These are phyloP conservation scores for Synergus gifuensis DNA, from an alignment of 2,888 invertebrate genomes.

Conservation along the genomic window DNA sequence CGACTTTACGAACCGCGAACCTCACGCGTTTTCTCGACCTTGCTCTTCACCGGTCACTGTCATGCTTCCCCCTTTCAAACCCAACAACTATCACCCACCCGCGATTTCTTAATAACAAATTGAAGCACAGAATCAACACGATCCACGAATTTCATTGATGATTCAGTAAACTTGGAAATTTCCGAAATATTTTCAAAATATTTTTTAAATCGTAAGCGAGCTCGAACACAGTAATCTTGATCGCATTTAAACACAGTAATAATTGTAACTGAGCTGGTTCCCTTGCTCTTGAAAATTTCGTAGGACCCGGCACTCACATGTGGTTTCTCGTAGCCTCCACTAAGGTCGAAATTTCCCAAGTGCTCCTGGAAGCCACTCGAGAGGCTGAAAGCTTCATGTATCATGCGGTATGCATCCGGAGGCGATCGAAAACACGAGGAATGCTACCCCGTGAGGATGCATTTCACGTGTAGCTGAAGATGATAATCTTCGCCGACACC, in stretches of 20 bases:
- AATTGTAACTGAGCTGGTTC: background rate
- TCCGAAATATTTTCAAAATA: background rate
- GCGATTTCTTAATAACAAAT: background rate
- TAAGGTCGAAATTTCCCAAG: constrained; percentile 23
- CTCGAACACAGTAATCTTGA: constrained; percentile 13
- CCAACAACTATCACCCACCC: background rate
- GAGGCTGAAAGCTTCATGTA: constrained; percentile 34
- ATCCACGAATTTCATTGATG: constrained; percentile 3
- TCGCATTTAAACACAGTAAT: background rate
- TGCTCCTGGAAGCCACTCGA: constrained; percentile 12
- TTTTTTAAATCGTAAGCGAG: background rate
- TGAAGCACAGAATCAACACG: constrained; percentile 2
- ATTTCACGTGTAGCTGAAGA: constrained; percentile 28
- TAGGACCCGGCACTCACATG: background rate
- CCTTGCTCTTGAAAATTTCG: background rate
- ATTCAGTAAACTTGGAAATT: constrained; percentile 8
- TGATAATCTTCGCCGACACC: constrained; percentile 12
- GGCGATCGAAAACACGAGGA: constrained; percentile 21
- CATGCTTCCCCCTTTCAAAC: background rate
- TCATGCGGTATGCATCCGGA: constrained; percentile 26
- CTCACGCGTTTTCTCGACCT: constrained; percentile 41
- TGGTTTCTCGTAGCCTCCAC: background rate
- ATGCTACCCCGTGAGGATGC: constrained; percentile 23
- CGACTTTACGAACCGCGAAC: background rate
- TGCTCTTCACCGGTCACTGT: background rate